Evolutionary conservation across 2,888 invertebrate genomes (phyloP), one percentile per base, ranked within the genome.

Genomic region (Macropis europaea): DNA sequence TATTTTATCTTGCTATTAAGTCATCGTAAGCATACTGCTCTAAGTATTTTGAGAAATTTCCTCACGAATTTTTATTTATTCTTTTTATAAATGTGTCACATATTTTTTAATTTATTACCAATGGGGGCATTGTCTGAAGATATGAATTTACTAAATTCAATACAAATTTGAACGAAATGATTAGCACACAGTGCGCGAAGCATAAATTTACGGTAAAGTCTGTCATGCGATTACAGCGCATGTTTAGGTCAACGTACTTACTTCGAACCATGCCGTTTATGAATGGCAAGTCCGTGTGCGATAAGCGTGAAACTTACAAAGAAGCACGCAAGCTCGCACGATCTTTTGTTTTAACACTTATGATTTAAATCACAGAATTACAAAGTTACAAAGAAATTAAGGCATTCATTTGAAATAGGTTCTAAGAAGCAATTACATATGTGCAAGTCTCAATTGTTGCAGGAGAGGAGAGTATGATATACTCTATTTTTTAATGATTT

Each of bases 231-330:
- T 63, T 67, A 54, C 38, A n/a, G 47, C 26, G 36, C 59, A 54
- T 56, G 54, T 47, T 11, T 40, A 38, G 56, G 74, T 77, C 70
- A 73, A 73, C 6, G 77, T 54, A 66, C 70, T 11, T 54, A 66
- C 70, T 11, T 64, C 15, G 50, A 34, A 54, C 7, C 45, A 40
- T 50, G 73, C 60, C 57, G 66, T 74, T 73, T 67, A 53, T 71
- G 77, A 77, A 50, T 60, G 54, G 52, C 67, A 53, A 32, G 59
- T 32, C 32, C 32, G 34, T 36, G 76, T 30, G 52, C 59, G 73
- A 77, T 73, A 69, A 77, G 60, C 59, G 64, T 62, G 76, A 73
- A 69, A 36, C 60, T 62, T 52, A 42, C 43, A 36, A 57, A 52
- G 48, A 53, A 36, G 13, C 69, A 63, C 60, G 54, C 77, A 56